Conservation (phyloP, 2,888 invertebrate genomes). For the Drosophila suboccidentalis region DNA sequence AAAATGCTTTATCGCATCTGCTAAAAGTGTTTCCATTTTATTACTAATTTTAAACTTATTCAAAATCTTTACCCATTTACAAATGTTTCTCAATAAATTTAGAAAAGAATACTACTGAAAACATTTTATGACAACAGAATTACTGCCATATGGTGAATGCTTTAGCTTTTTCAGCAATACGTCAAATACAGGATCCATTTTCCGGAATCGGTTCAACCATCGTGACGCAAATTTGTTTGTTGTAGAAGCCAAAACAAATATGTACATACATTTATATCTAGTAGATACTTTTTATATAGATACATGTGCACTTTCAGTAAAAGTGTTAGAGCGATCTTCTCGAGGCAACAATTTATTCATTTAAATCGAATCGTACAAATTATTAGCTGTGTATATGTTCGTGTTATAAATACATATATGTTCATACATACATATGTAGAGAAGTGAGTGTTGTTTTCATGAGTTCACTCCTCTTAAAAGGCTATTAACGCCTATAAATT, state of each 20-base stretch:
- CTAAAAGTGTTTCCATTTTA: conserved; percentile 83
- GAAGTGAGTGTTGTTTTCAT: conserved; percentile 11
- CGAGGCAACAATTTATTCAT: conserved; percentile 9
- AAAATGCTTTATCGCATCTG: conserved; percentile 98
- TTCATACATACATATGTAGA: not conserved
- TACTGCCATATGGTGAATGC: conserved; percentile 10
- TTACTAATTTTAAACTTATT: not conserved
- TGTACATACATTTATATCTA: conserved; percentile 1
- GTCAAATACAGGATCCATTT: conserved; percentile 12
- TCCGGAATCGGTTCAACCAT: conserved; percentile 10
- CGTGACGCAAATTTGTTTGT: conserved; percentile 21
- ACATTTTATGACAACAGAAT: not conserved
- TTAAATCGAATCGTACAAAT: conserved; percentile 1
- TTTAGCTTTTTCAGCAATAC: conserved; percentile 8
- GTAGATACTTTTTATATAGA: conserved; percentile 7
- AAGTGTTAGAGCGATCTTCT: conserved; percentile 9
- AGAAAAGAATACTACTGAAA: not conserved
- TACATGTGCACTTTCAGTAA: conserved; percentile 5
- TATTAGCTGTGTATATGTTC: not conserved
- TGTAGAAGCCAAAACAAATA: conserved; percentile 18
- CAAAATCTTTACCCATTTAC: not conserved
- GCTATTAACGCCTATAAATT: conserved; percentile 34
- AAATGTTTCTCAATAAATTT: conserved; percentile 24
- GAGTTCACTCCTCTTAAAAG: conserved; percentile 33
- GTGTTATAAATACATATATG: not conserved